These are phyloP conservation scores for Nymphalis c-album DNA, from an alignment of 2,888 invertebrate species.

Conservation along the genomic window DNA sequence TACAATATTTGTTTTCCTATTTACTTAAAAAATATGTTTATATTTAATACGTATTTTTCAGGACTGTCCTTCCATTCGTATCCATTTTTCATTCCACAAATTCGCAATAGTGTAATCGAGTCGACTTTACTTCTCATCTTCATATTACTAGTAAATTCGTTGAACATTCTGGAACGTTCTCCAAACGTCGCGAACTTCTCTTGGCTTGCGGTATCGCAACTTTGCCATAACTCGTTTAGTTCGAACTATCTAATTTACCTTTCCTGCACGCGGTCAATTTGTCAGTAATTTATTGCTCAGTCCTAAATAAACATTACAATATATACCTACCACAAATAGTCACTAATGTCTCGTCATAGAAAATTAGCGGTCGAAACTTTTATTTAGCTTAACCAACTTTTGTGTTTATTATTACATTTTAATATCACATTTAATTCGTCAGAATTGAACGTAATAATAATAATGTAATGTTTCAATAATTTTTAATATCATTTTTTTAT, in stretches of 20 bases:
- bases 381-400: neutral
- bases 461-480: too few relatives aligned
- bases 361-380: neutral
- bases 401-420: too few relatives aligned
- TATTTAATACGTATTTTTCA: too few relatives aligned
- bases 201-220: conserved; percentile 46
- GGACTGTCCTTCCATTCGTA: too few relatives aligned
- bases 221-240: conserved; percentile 72
- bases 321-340: conserved; percentile 1
- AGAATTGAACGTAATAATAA: too few relatives aligned
- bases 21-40: too few relatives aligned
- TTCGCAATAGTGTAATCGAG: neutral
- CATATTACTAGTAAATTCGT: conserved; percentile 12
- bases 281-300: conserved; percentile 53
- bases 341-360: neutral
- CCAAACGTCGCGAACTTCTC: conserved; percentile 2
- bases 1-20: too few relatives aligned
- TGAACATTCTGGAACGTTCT: conserved; percentile 13
- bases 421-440: too few relatives aligned
- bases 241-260: conserved; percentile 69
- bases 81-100: neutral
- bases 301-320: neutral
- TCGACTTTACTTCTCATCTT: conserved; percentile 2
- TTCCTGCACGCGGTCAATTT: conserved; percentile 60
- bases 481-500: too few relatives aligned